Conservation (phyloP, 2,888 invertebrate species). For the Mesorhabditis sp. region DNA sequence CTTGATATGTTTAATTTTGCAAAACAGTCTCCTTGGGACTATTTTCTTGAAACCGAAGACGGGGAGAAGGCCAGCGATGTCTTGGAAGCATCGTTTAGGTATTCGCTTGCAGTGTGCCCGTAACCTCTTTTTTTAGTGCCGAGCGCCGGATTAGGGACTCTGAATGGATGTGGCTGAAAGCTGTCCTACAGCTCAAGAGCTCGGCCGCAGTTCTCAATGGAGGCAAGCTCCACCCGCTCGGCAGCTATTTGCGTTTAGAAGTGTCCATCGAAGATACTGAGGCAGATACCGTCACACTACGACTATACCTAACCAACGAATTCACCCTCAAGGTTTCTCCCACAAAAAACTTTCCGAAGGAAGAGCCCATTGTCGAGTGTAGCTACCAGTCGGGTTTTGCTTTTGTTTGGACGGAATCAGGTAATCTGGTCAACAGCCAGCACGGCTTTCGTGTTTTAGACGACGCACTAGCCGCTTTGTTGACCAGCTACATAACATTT, state of each 20-base stretch:
- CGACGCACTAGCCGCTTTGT: neutral
- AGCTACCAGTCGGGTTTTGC: constrained; percentile 9
- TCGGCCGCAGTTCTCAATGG: neutral
- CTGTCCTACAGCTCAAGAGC: neutral
- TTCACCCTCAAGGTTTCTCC: neutral
- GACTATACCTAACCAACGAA: neutral
- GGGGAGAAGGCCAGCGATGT: neutral
- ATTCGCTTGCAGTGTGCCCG: neutral
- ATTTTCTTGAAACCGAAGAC: neutral
- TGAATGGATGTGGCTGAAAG: neutral
- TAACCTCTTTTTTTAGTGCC: constrained; percentile 6
- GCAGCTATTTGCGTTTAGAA: neutral
- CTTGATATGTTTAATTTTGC: too few species aligned
- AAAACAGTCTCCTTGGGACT: neutral
- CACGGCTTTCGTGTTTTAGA: neutral
- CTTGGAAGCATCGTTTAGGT: neutral
- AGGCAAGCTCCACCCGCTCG: neutral
- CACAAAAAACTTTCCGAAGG: constrained; percentile 7
- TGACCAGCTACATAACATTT: constrained; percentile 9
- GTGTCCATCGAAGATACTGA: too few species aligned
- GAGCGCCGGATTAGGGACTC: neutral
- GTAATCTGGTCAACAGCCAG: neutral
- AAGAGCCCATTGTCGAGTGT: constrained; percentile 9
- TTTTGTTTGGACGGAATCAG: constrained; percentile 9
- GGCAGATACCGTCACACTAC: too few species aligned